These are phyloP conservation scores for Drosophila falleni DNA, from an alignment of 2,888 invertebrate species.

Conservation along the genomic window DNA sequence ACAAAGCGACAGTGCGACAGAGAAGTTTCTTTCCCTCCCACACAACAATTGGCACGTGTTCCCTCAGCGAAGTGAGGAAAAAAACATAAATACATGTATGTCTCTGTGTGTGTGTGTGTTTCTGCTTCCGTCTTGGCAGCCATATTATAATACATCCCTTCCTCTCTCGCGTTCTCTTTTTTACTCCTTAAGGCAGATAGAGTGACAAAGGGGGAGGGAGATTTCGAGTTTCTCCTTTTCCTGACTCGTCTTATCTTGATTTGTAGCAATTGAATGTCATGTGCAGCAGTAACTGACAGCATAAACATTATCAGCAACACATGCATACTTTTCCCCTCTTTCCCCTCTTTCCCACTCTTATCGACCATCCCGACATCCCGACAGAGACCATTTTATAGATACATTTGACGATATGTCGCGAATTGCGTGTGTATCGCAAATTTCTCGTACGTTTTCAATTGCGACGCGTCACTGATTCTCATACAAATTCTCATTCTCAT, in stretches of 20 bases:
- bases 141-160: slow-evolving; percentile 47
- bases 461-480: slow-evolving; percentile 44
- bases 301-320: slow-evolving; percentile 74
- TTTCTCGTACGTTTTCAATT: slow-evolving; percentile 55
- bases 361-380: too few relatives aligned
- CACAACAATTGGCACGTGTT: slow-evolving; percentile 66
- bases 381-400: slow-evolving; percentile 45
- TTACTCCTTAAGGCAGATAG: slow-evolving; percentile 13
- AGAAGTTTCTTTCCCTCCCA: slow-evolving; percentile 10
- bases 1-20: slow-evolving; percentile 54
- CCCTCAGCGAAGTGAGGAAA: slow-evolving; percentile 18
- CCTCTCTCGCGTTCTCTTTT: slow-evolving; percentile 6
- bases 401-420: slow-evolving; percentile 67
- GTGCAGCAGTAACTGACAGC: slow-evolving; percentile 66
- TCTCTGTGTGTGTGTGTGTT: slow-evolving; percentile 1
- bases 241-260: slow-evolving; percentile 68
- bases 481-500: slow-evolving; percentile 14
- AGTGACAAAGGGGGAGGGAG: slow-evolving; percentile 6
- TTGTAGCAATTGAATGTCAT: slow-evolving; percentile 79
- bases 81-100: slow-evolving; percentile 9
- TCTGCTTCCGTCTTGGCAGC: slow-evolving; percentile 53
- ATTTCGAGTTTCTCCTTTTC: slow-evolving; percentile 23
- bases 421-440: slow-evolving; percentile 50
- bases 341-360: neutral
- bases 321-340: slow-evolving; percentile 36